A percentile compares a stretch with the other conserved stretches of the same genome.
Conservation (phyloP, 2,113 vertebrate genomes). For the Perccottus glenii region DNA sequence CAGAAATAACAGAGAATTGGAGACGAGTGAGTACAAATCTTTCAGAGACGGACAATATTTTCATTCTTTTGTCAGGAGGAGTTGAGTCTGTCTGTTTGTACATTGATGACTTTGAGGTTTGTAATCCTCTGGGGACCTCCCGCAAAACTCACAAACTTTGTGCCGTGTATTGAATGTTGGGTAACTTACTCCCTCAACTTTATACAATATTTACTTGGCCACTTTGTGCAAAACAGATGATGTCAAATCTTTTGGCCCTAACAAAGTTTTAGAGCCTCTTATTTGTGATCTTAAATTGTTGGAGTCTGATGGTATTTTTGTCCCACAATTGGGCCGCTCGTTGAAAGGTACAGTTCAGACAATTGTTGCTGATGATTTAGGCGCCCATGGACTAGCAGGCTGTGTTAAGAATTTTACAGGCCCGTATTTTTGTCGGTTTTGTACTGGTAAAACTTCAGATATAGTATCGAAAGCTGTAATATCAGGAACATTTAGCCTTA, state of each 20-base stretch:
- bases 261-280: conserved; percentile 34
- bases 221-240: conserved; percentile 39
- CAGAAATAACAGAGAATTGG: no score
- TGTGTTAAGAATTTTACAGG: conserved; percentile 28
- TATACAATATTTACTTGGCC: conserved; percentile 32
- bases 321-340: conserved; percentile 16
- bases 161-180: conserved; percentile 31
- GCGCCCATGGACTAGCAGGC: conserved; percentile 24
- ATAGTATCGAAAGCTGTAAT: conserved; percentile 17
- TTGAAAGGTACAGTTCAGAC: conserved; percentile 35
- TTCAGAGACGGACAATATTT: no score
- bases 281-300: conserved; percentile 34
- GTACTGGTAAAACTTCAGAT: conserved; percentile 12
- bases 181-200: conserved; percentile 8
- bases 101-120: conserved; percentile 40
- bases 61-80: no score
- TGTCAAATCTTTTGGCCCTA: conserved; percentile 38
- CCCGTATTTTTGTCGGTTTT: conserved; percentile 26
- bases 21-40: no score
- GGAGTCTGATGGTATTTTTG: conserved; percentile 27
- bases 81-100: conserved; percentile 10
- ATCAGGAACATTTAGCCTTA: conserved; percentile 17
- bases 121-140: conserved; percentile 41
- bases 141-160: conserved; percentile 27
- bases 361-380: conserved; percentile 38